Base-by-base conservation (phyloP, 1,140 invertebrate genomes). In the Drosophila willistoni region DNA sequence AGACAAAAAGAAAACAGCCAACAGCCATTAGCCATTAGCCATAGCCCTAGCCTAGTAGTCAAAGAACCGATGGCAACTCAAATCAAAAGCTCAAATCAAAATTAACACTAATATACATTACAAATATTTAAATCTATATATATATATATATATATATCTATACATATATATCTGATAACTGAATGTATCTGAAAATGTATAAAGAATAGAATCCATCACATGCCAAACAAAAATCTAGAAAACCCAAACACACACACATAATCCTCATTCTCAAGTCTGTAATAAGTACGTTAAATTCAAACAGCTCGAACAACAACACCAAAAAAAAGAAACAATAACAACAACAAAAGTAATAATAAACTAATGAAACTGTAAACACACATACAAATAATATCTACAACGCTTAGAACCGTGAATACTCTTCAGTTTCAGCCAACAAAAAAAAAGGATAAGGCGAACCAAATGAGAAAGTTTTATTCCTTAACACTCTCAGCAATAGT, bases 231-330 rank as follows among this genome's bases (percentile, higher is more conserved):
- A 29, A 64, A 9, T 42, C 59, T 36, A 62, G 36, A 41, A 41
- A 29, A 10, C 34, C 7, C 34, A 36, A 36, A 13, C 9, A 64
- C 14, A 64, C 44, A 22, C 17, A 47, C 9, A 41, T 42, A 29
- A 29, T 7, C 29, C n/a, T n/a, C 70, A 84, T 75, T 57, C 73
- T 69, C 76, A 69, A 55, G 68, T 70, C 84, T 89, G 80, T 67
- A 89, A 78, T 78, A 74, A 84, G 84, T 89, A 89, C 84, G 85
- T 90, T 89, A 89, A 87, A 89, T 67, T 81, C 85, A 89, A 89
- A 84, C 69, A 71, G 84, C 84, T 89, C 84, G 79, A 72, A 60
- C 75, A 34, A 39, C 44, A 62, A 19, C 29, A 36, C 19, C n/a
- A n/a, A n/a, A n/a, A n/a, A n/a, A n/a, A n/a, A n/a, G n/a, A n/a